These are phyloP conservation scores for Stigmatopora argus DNA, from an alignment of 2,113 vertebrate species.

Conservation along the genomic window DNA sequence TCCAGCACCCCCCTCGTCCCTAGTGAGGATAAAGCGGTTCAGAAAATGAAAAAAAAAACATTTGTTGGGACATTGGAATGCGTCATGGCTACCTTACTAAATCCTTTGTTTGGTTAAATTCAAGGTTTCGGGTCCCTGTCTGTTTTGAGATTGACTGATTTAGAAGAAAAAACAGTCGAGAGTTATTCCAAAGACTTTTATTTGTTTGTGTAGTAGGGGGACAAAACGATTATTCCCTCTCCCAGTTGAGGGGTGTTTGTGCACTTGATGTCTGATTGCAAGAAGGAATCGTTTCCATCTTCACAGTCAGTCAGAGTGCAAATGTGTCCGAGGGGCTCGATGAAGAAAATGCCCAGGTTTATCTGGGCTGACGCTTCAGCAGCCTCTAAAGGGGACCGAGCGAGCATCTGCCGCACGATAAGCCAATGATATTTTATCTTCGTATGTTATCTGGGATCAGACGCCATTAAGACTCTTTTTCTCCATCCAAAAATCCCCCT, in stretches of 20 bases:
- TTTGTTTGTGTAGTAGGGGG: background rate
- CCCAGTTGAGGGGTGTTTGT: background rate
- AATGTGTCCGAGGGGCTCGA: conserved; percentile 4
- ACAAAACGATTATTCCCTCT: background rate
- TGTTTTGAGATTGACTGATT: background rate
- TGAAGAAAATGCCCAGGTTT: conserved; percentile 4
- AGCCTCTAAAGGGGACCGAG: conserved; percentile 1
- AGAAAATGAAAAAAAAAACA: background rate
- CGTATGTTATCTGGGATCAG: conserved; percentile 8
- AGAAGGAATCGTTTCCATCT: background rate
- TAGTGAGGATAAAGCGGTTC: too few species aligned
- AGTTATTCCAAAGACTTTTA: background rate
- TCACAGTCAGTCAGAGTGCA: background rate
- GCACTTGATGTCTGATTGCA: background rate
- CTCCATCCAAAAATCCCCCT: background rate
- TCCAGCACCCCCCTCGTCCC: too few species aligned
- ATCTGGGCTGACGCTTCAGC: background rate
- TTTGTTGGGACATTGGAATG: background rate
- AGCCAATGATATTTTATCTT: background rate
- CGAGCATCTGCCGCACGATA: background rate
- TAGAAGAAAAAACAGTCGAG: background rate
- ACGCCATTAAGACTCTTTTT: conserved; percentile 5
- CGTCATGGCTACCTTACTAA: background rate
- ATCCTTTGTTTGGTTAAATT: background rate
- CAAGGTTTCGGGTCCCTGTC: background rate